Conservation (phyloP, 1,140 invertebrate genomes). For the Scaptomyza graminum region DNA sequence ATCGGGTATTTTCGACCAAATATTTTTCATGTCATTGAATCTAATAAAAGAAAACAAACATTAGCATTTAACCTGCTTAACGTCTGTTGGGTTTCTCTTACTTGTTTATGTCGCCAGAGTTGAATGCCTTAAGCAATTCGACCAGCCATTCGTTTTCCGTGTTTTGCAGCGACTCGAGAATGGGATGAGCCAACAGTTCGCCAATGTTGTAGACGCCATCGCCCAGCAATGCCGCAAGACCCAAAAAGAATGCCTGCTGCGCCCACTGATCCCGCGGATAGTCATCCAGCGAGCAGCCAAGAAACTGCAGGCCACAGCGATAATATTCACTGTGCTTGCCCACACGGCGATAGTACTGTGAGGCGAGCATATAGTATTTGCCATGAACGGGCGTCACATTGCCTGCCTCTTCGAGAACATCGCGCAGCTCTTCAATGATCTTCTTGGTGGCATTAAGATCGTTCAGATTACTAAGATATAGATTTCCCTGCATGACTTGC, state of each 20-base stretch:
- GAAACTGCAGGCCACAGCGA: conserved; percentile 95
- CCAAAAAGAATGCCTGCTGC: conserved; percentile 95
- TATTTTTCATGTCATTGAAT: conserved; percentile 92
- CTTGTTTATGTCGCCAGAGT: conserved; percentile 93
- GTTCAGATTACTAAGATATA: conserved; percentile 92
- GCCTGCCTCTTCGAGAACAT: conserved; percentile 93
- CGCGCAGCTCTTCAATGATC: conserved; percentile 95
- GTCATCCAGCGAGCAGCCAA: conserved; percentile 95
- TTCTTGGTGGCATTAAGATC: conserved; percentile 93
- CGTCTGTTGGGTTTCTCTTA: conserved; percentile 21
- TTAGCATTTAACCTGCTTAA: neutral
- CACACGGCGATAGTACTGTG: conserved; percentile 91
- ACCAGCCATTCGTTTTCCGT: conserved; percentile 95
- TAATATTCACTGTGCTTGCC: conserved; percentile 89
- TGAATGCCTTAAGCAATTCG: conserved; percentile 96
- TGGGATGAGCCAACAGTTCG: conserved; percentile 97
- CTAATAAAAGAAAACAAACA: conserved; percentile 72
- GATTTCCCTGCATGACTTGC: conserved; percentile 90
- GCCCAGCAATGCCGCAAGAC: conserved; percentile 96
- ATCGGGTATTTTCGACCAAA: conserved; percentile 94
- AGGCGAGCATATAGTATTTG: conserved; percentile 96
- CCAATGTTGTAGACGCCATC: conserved; percentile 99
- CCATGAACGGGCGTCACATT: conserved; percentile 97
- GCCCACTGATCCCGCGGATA: conserved; percentile 87
- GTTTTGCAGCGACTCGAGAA: conserved; percentile 92